Conservation (phyloP, 2,113 vertebrate species). For the Salvelinus namaycush region DNA sequence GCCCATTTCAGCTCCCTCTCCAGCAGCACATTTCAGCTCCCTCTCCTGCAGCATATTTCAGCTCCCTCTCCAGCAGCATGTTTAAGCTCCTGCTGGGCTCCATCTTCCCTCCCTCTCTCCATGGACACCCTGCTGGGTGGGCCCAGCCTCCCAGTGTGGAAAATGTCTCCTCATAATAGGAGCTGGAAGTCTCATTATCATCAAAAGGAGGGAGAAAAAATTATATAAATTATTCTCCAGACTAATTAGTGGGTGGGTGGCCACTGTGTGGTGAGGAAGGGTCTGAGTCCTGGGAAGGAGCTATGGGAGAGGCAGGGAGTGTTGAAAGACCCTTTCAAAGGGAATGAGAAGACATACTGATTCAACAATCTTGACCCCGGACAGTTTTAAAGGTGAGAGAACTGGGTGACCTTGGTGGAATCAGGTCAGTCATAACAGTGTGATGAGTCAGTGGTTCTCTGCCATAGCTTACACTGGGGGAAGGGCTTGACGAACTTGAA, state of each 20-base stretch:
- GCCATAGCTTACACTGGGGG: background rate
- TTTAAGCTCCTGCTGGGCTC: conserved; percentile 26
- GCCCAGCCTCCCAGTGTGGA: background rate
- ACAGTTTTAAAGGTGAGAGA: background rate
- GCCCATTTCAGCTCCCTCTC: conserved; percentile 40
- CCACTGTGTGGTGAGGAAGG: background rate
- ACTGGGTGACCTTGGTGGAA: background rate
- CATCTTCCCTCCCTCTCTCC: background rate
- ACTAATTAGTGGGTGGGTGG: conserved; percentile 23
- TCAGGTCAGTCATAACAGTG: conserved; percentile 6
- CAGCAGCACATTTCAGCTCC: conserved; percentile 27
- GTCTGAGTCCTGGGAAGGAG: background rate
- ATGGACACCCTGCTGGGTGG: background rate
- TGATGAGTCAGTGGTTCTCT: background rate
- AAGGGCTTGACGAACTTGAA: background rate
- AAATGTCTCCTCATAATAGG: background rate
- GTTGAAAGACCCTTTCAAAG: too few species aligned
- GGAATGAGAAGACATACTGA: background rate
- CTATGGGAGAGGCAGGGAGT: background rate
- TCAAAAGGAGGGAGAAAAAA: background rate
- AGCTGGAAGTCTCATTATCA: conserved; percentile 7
- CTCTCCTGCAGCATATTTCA: too few species aligned
- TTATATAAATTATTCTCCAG: conserved; percentile 16
- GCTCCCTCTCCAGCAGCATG: conserved; percentile 37
- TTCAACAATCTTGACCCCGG: background rate